Percentiles rank a stretch among this genome's conserved stretches.
Evolutionary conservation across 2,113 vertebrate genomes (phyloP).

Genomic region (Columbina picui): DNA sequence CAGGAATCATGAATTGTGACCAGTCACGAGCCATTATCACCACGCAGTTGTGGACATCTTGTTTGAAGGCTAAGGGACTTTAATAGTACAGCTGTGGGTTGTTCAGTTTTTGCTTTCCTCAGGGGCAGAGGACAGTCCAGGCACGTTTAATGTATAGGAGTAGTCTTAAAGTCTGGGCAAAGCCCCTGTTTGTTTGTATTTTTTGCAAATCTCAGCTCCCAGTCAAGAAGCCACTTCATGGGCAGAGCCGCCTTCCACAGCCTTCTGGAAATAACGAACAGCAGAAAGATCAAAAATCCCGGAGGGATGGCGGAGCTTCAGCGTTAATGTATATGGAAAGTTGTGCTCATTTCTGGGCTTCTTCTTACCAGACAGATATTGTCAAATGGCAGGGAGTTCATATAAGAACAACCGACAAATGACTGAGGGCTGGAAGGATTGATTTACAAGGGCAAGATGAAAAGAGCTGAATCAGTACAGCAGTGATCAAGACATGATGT

Average conservation of each 20-base stretch:
- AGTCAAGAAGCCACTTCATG: not conserved
- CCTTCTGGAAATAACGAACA: constrained; percentile 12
- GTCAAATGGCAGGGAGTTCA: constrained; percentile 47
- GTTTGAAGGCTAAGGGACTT: not conserved
- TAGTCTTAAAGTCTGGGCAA: not conserved
- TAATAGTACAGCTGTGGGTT: accelerated
- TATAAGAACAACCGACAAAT: constrained; percentile 37
- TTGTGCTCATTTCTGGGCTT: not conserved
- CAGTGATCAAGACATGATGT: not conserved
- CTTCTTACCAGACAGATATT: constrained; percentile 52
- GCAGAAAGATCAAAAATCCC: constrained; percentile 31
- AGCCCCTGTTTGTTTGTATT: not conserved
- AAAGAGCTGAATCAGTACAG: constrained; percentile 61
- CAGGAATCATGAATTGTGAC: not conserved
- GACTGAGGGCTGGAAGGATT: constrained; percentile 61
- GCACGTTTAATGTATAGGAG: not conserved
- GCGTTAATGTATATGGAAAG: constrained; percentile 53
- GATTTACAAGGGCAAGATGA: constrained; percentile 64
- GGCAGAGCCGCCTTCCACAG: not conserved
- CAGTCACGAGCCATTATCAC: not conserved
- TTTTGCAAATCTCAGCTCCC: constrained; percentile 38
- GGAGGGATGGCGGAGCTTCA: not conserved
- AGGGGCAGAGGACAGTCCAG: not conserved
- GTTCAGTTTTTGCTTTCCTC: not conserved
- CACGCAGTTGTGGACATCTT: accelerated